A percentile compares a stretch with the other conserved stretches of the same genome.
These are phyloP conservation scores for Stigmatopora nigra DNA, from an alignment of 2,113 vertebrate genomes.

Conservation along the genomic window DNA sequence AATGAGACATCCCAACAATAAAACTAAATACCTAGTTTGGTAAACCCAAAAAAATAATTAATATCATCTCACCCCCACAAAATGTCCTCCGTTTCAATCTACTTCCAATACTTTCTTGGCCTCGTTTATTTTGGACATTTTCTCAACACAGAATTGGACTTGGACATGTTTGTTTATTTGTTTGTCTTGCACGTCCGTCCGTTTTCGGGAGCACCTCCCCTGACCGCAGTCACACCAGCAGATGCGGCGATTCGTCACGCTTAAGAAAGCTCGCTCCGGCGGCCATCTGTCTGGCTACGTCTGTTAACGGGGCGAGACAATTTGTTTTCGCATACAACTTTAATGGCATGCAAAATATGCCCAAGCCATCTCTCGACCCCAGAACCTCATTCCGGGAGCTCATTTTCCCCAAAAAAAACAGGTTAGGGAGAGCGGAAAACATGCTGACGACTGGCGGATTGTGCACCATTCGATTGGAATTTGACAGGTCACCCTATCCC, in stretches of 20 bases:
- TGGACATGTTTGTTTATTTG: slow-evolving; percentile 36
- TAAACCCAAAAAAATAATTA: too few relatives aligned
- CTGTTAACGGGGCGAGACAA: slow-evolving; percentile 39
- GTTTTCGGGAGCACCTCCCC: slow-evolving; percentile 49
- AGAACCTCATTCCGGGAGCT: slow-evolving; percentile 37
- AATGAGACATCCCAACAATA: too few relatives aligned
- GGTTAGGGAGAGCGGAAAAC: slow-evolving; percentile 44
- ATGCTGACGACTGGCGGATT: slow-evolving; percentile 46
- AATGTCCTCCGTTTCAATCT: too few relatives aligned
- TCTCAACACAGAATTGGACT: too few relatives aligned
- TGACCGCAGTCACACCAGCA: slow-evolving; percentile 54
- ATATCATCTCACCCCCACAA: too few relatives aligned
- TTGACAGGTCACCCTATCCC: slow-evolving; percentile 27
- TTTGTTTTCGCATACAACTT: slow-evolving; percentile 55
- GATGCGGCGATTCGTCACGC: slow-evolving; percentile 56
- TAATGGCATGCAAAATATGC: slow-evolving; percentile 49
- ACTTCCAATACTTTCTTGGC: too few relatives aligned
- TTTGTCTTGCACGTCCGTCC: slow-evolving; percentile 33
- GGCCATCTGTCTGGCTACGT: slow-evolving; percentile 65
- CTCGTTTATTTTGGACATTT: too few relatives aligned
- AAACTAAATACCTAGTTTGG: too few relatives aligned
- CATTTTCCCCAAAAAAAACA: slow-evolving; percentile 13
- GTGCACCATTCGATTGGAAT: slow-evolving; percentile 34
- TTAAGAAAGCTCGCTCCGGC: slow-evolving; percentile 56
- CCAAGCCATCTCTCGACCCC: slow-evolving; percentile 34